phyloP scores from a whole-genome alignment of 2,888 invertebrate species.

The Acronicta psi region DNA sequence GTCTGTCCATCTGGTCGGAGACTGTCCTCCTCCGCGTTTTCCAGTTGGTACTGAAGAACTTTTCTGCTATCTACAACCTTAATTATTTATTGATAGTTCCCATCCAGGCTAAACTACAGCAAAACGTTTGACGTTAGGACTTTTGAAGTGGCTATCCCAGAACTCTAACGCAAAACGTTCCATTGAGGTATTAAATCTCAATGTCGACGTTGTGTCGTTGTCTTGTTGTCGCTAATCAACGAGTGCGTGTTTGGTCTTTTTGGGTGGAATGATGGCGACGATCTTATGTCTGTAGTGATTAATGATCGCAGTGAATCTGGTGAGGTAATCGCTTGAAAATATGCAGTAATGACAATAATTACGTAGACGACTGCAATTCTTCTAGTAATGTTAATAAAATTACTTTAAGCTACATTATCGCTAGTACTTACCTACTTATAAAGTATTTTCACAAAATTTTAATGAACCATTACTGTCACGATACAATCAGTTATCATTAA shows the following conservation, averaged over 20 bases:
- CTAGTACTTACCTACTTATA: no score
- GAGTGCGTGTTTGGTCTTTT: constrained; percentile 20
- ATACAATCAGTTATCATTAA: constrained; percentile 26
- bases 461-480: constrained; percentile 21
- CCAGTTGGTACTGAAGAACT: no score
- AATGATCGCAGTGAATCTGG: constrained; percentile 17
- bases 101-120: no score
- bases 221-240: constrained; percentile 32
- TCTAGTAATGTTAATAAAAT: not conserved
- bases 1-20: no score
- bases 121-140: no score
- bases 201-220: not conserved
- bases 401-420: not conserved
- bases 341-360: constrained; percentile 17
- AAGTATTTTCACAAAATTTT: constrained; percentile 6
- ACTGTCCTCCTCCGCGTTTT: no score
- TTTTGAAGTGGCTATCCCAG: no score
- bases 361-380: constrained; percentile 5
- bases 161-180: not conserved
- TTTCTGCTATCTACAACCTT: no score
- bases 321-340: constrained; percentile 18
- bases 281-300: constrained; percentile 16
- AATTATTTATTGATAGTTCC: no score
- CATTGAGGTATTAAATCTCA: not conserved
- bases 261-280: constrained; percentile 19